Evolutionary conservation across 2,888 invertebrate species (phyloP).

Genomic region (Pasiphila rectangulata): DNA sequence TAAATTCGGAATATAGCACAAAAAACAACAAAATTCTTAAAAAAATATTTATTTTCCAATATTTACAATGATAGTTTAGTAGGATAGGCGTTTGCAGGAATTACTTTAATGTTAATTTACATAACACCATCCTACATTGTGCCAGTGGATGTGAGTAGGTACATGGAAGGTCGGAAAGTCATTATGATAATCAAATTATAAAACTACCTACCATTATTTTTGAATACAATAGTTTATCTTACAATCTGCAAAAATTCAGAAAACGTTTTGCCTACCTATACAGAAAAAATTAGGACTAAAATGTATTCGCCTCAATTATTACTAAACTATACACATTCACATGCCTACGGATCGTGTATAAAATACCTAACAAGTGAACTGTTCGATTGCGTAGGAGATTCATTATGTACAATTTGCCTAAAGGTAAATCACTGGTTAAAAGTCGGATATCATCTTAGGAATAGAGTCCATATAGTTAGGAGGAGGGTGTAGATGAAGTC

Average conservation of each 20-base stretch:
- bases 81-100: conserved; percentile 10
- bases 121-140: conserved; percentile 7
- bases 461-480: conserved; percentile 54
- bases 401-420: conserved; percentile 33
- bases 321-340: conserved; percentile 43
- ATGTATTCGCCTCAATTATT: conserved; percentile 32
- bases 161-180: conserved; percentile 11
- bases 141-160: conserved; percentile 2
- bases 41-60: conserved; percentile 76
- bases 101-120: background rate
- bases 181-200: conserved; percentile 18
- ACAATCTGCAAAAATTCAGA: conserved; percentile 23
- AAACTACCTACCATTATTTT: conserved; percentile 15
- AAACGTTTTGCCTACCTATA: conserved; percentile 27
- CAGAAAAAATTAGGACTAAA: conserved; percentile 26
- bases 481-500: conserved; percentile 54
- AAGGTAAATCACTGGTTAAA: conserved; percentile 28
- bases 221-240: conserved; percentile 9
- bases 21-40: conserved; percentile 40
- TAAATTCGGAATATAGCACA: background rate
- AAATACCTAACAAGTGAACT: conserved; percentile 40
- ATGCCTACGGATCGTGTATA: conserved; percentile 48
- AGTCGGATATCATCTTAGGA: conserved; percentile 61
- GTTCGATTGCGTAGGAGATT: conserved; percentile 28
- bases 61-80: conserved; percentile 44